Evolutionary conservation across 1,140 invertebrate genomes (phyloP), one percentile per base, ranked within the genome.

Genomic region (Drosophila trapezifrons): DNA sequence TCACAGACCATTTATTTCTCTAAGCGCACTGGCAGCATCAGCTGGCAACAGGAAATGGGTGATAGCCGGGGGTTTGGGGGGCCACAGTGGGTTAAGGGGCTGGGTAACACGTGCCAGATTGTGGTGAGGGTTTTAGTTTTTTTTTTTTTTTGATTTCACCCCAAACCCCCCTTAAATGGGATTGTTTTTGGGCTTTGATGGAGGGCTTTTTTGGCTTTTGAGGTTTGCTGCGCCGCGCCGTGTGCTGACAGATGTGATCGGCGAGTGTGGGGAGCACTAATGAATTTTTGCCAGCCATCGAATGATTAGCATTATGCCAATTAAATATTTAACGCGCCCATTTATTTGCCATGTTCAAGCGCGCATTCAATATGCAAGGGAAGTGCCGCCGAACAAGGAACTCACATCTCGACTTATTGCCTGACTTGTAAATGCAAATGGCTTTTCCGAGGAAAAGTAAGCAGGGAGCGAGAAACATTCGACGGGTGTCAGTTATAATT

Each of bases 251-350:
- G 76, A 76, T 85, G 45, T 71, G 65, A 66, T 66, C 65, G 62
- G 59, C 42, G 64, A 18, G 18, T 67, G 35, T 42, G 59, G 17
- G 63, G 38, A 54, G 56, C 72, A 52, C 73, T 80, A 89, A 87
- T 87, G 83, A 89, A 87, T 78, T 84, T 60, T 84, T 70, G 76
- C 25, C 63, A 63, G 62, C 62, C 59, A 89, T 89, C 82, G 82
- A 89, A 67, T 84, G 84, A 89, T 87, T 87, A 87, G 84, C 73
- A 79, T 84, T 80, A 65, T 63, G 66, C 76, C 71, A 38, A 79
- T 86, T 86, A 77, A 85, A 87, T 86, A 87, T 86, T 86, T 86
- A 86, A 87, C 64, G 76, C 72, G 57, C 78, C 56, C 45, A 80
- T 77, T 80, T 80, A 84, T 84, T 84, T 73, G 18, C 59, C 80